Conservation (phyloP, 2,113 vertebrate genomes). For the Sceloporus undulatus region DNA sequence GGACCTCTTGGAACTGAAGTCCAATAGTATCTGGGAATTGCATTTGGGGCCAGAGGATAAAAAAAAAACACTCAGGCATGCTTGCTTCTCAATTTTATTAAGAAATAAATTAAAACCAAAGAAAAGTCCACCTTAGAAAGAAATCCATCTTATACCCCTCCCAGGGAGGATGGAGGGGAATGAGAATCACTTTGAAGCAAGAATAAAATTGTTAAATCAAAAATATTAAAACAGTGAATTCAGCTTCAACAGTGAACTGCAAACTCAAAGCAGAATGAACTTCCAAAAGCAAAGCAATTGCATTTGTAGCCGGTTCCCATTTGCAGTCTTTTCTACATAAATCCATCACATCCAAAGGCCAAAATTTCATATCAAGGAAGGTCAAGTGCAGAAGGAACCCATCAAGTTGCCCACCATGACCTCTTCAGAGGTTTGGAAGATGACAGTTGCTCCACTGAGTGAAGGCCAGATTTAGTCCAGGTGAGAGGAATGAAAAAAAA, state of each 20-base stretch:
- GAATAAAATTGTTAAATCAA: neutral
- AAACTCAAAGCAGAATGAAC: neutral
- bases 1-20: too few relatives aligned
- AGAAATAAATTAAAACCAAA: too few relatives aligned
- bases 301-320: neutral
- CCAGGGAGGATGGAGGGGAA: neutral
- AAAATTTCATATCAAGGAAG: neutral
- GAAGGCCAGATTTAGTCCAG: neutral
- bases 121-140: neutral
- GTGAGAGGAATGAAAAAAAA: neutral
- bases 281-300: neutral
- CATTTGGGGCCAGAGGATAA: neutral
- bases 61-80: neutral
- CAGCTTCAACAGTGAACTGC: neutral
- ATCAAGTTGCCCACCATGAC: neutral
- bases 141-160: neutral
- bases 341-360: neutral
- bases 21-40: too few relatives aligned
- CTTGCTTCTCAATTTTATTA: neutral
- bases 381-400: neutral
- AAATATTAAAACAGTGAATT: neutral
- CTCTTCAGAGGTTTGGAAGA: neutral
- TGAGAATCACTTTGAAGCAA: neutral
- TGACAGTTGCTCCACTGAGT: neutral
- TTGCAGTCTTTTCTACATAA: neutral